phyloP scores from a whole-genome alignment of 2,113 vertebrate genomes.

The Mormyrus lacerda region DNA sequence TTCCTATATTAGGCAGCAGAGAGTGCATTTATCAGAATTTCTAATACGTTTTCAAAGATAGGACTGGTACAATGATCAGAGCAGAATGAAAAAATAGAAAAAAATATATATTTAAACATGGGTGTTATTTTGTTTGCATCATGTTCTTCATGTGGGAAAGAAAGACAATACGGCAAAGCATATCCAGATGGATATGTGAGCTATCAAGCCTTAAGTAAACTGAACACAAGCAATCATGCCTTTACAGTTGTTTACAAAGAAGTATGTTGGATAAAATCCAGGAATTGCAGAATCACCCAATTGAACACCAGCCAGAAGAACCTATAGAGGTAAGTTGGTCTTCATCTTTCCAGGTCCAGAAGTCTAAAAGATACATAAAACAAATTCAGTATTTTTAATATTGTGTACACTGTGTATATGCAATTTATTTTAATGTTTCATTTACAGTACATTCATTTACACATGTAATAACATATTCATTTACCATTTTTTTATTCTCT shows the following conservation, averaged over 20 bases:
- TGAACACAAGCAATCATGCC: background rate
- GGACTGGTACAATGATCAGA: background rate
- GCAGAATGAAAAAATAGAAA: background rate
- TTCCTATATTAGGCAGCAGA: slow-evolving; percentile 35
- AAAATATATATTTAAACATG: background rate
- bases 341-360: slow-evolving; percentile 27
- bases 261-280: background rate
- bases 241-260: background rate
- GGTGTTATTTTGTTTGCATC: background rate
- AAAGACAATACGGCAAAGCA: background rate
- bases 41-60: background rate
- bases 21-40: background rate
- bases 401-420: background rate
- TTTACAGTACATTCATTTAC: too few relatives aligned
- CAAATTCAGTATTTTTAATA: slow-evolving; percentile 16
- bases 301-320: background rate
- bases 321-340: slow-evolving; percentile 27
- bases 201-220: background rate
- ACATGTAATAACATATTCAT: background rate
- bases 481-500: background rate
- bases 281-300: background rate
- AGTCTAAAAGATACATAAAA: slow-evolving; percentile 46
- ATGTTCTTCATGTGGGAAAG: background rate
- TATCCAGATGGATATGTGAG: background rate
- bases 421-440: background rate